phyloP scores from a whole-genome alignment of 2,797 vertebrate genomes.

The Myotis myotis region DNA sequence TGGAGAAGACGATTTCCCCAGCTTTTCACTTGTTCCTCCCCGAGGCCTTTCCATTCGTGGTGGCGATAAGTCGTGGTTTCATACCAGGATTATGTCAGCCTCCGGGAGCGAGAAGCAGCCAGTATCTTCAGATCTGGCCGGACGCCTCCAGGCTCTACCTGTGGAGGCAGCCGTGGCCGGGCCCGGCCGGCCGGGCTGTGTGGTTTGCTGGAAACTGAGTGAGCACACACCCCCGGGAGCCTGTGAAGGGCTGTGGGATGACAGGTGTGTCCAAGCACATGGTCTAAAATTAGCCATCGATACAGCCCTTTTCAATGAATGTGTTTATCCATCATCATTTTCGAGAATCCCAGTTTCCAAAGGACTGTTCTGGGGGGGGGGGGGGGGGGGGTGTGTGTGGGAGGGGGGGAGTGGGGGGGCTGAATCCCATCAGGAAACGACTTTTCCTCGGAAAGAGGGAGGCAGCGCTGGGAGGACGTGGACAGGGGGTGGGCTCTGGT shows the following conservation, averaged over 20 bases:
- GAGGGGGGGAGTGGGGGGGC: too few relatives aligned
- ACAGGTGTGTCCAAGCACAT: neutral
- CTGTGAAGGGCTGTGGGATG: neutral
- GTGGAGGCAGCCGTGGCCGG: neutral
- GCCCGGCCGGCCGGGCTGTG: neutral
- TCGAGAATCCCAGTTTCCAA: neutral
- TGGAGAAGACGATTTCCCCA: neutral
- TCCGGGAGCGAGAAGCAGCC: neutral
- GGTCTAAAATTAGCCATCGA: neutral
- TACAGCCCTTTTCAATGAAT: neutral
- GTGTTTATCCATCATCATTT: neutral
- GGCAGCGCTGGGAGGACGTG: neutral
- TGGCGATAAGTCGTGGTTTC: neutral
- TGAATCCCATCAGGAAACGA: neutral
- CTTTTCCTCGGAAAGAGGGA: neutral
- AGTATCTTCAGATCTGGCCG: neutral
- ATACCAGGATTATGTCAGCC: neutral
- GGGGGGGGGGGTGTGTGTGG: too few relatives aligned
- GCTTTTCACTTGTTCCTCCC: neutral
- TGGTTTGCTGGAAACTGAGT: neutral
- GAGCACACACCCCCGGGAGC: neutral
- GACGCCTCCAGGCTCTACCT: neutral
- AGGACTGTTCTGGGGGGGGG: neutral
- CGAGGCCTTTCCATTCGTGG: neutral
- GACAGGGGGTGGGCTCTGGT: neutral